Conservation (phyloP, 2,797 vertebrate genomes). For the Sebastes variabilis region DNA sequence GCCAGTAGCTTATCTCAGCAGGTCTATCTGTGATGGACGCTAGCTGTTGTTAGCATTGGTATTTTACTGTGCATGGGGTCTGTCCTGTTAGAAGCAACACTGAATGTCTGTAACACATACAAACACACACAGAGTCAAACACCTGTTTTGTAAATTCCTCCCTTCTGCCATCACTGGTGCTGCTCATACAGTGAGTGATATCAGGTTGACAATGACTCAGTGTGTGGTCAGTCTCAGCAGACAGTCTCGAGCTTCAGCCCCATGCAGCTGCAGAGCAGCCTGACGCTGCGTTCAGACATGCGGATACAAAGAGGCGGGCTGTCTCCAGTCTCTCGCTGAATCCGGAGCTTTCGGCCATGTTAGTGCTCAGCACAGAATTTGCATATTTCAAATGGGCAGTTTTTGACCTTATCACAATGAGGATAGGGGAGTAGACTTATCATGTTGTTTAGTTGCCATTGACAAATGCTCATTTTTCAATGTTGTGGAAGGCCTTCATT, state of each 20-base stretch:
- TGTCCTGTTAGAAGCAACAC: not conserved
- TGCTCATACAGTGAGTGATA: slow-evolving; percentile 27
- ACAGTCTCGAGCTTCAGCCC: slow-evolving; percentile 5
- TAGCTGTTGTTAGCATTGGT: not conserved
- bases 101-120: not conserved
- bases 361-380: not conserved
- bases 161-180: slow-evolving; percentile 7
- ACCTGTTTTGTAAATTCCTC: slow-evolving; percentile 23
- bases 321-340: slow-evolving; percentile 20
- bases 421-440: not conserved
- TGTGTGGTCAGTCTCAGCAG: slow-evolving; percentile 34
- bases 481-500: not conserved
- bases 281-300: slow-evolving; percentile 21
- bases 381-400: not conserved
- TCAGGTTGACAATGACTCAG: slow-evolving; percentile 38
- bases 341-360: slow-evolving; percentile 1
- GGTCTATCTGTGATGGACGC: not conserved
- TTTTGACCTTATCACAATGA: not conserved
- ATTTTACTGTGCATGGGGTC: not conserved
- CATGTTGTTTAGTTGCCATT: not conserved
- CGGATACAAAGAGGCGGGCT: slow-evolving; percentile 41
- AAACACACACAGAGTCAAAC: not conserved
- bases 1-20: not conserved
- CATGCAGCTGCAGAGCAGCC: slow-evolving; percentile 48
- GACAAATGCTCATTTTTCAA: not conserved